Percentiles rank a stretch among this genome's conserved stretches.
phyloP scores from a whole-genome alignment of 1,140 invertebrate species.

The Aphelenchoides avenae region DNA sequence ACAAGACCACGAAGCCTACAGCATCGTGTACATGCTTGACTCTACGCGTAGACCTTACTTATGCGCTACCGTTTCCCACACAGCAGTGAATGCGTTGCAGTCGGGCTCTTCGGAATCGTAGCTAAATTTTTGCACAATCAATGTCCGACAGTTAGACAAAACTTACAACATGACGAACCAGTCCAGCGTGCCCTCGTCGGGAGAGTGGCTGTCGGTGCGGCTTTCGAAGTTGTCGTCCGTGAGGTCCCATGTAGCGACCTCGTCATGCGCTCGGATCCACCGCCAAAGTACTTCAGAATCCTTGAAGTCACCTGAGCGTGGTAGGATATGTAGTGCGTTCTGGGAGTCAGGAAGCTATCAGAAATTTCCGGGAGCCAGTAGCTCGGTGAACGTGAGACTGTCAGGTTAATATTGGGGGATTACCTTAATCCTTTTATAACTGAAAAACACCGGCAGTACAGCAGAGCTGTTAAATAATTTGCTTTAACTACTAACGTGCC shows the following conservation, averaged over 20 bases:
- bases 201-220: conserved; percentile 52
- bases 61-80: conserved; percentile 58
- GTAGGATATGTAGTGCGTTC: no score
- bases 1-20: conserved; percentile 54
- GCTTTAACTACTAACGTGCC: no score
- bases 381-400: no score
- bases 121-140: conserved; percentile 23
- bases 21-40: no score
- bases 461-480: conserved; percentile 2
- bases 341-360: no score
- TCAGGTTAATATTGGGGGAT: no score
- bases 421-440: no score
- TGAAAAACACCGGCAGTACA: background rate
- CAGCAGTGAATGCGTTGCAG: conserved; percentile 54
- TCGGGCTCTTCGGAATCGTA: conserved; percentile 56
- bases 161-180: conserved; percentile 60
- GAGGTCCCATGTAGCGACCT: conserved; percentile 48
- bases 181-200: conserved; percentile 56
- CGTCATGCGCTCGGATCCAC: conserved; percentile 59
- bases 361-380: no score
- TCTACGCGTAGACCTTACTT: conserved; percentile 43
- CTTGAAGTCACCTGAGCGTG: conserved; percentile 53
- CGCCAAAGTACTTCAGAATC: conserved; percentile 55
- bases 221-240: conserved; percentile 56
- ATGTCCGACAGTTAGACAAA: conserved; percentile 20